Base-by-base conservation (phyloP, 2,113 vertebrate species). In the Machaerirhynchus nigripectus region DNA sequence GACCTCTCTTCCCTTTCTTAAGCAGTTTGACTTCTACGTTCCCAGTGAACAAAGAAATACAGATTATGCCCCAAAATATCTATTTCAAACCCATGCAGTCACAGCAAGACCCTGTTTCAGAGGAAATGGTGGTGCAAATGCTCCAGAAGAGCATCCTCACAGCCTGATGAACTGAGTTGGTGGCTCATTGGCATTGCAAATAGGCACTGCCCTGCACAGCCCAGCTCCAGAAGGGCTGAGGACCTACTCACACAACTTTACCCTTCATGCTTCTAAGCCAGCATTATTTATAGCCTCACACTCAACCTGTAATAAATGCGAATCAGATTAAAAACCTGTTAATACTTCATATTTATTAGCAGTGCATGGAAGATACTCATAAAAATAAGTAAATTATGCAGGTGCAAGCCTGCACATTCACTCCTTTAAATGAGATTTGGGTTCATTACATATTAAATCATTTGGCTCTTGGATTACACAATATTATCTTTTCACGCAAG, bases 291-390 rank as follows among this genome's bases (percentile, higher is more conserved):
- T 84, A 81, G 96, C 65, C 94, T 69, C 75, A n/a, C 87, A 95
- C 92, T 97, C 96, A 95, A 92, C 90, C 91, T 65, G 92, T 64
- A 97, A 96, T 97, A 96, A 97, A 97, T 7, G 53, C 0, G 30
- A 74, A 96, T 92, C 95, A 80, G 83, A 97, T 97, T 97, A 97
- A 97, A 97, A 96, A 52, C 81, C 70, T 35, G 44, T 97, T 97
- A 98, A 97, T 96, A 95, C 95, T 74, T 96, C 95, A 86, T 97
- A 97, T 97, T 98, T 97, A 97, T 96, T 94, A 97, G 93, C 91
- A 96, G 81, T 73, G 85, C 91, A 91, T 77, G 84, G 90, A 95
- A 97, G 87, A 91, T 37, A 60, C 83, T 96, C 91, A 84, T 84
- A 96, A 95, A 97, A 96, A 94, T 78, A 91, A 96, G 93, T 94